A percentile compares a stretch with the other conserved stretches of the same genome.
phyloP scores from a whole-genome alignment of 2,113 vertebrate species.

The Strix uralensis region DNA sequence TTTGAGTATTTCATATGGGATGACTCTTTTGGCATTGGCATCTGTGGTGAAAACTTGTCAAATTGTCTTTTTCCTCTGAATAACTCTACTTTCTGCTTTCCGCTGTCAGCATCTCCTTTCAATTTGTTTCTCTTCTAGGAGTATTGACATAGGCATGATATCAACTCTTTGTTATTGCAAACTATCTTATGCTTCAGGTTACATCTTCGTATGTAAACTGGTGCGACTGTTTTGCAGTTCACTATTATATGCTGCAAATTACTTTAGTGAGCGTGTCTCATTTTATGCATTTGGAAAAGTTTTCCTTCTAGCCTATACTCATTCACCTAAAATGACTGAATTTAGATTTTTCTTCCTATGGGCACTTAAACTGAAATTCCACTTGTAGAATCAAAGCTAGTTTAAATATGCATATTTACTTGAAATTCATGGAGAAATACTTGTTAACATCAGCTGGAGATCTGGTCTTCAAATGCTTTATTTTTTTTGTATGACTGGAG shows the following conservation, averaged over 20 bases:
- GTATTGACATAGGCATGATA: neutral
- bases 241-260: neutral
- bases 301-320: neutral
- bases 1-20: neutral
- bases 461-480: neutral
- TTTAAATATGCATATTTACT: neutral
- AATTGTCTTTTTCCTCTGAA: neutral
- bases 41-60: neutral
- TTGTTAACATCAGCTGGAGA: neutral
- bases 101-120: neutral
- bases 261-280: neutral
- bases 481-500: neutral
- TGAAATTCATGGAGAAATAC: neutral
- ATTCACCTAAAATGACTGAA: neutral
- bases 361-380: neutral
- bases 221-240: neutral
- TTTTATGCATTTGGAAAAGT: neutral
- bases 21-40: neutral
- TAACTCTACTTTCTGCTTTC: neutral
- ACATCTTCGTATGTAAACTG: neutral
- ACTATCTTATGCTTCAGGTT: neutral
- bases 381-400: neutral
- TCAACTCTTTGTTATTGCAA: neutral
- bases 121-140: neutral
- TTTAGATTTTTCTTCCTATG: neutral